These are phyloP conservation scores for Cephus pulcher DNA, from an alignment of 2,888 invertebrate genomes.

Conservation along the genomic window DNA sequence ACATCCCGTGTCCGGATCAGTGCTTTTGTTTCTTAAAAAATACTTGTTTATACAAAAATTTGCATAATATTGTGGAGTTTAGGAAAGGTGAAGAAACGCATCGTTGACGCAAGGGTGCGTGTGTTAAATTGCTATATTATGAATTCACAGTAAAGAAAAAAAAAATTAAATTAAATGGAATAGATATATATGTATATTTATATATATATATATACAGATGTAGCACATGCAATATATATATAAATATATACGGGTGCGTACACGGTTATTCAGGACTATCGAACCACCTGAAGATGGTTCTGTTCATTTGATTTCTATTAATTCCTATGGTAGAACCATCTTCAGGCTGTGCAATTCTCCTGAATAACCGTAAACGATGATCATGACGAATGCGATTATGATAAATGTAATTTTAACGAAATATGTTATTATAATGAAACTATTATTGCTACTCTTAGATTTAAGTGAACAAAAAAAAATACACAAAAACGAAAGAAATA, in stretches of 20 bases:
- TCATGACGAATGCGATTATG: constrained; percentile 50
- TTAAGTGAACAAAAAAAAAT: constrained; percentile 37
- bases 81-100: neutral
- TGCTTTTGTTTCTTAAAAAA: neutral
- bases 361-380: constrained; percentile 28
- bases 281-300: too few relatives aligned
- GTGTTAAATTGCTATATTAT: neutral
- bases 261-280: too few relatives aligned
- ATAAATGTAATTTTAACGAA: constrained; percentile 54
- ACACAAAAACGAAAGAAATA: constrained; percentile 33
- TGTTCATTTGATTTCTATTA: too few relatives aligned
- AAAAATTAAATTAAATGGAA: constrained; percentile 7
- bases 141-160: neutral
- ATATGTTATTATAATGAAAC: constrained; percentile 48
- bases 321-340: too few relatives aligned
- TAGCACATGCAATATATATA: constrained; percentile 41
- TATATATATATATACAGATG: constrained; percentile 20
- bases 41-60: too few relatives aligned
- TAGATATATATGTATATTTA: constrained; percentile 8
- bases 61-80: neutral
- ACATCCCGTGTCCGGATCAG: too few relatives aligned
- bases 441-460: constrained; percentile 51
- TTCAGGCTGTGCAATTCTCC: too few relatives aligned
- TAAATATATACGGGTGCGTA: constrained; percentile 14
- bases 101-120: neutral